A percentile compares a stretch with the other conserved stretches of the same genome.
phyloP scores from a whole-genome alignment of 2,113 vertebrate genomes.

The Paratilapia polleni region DNA sequence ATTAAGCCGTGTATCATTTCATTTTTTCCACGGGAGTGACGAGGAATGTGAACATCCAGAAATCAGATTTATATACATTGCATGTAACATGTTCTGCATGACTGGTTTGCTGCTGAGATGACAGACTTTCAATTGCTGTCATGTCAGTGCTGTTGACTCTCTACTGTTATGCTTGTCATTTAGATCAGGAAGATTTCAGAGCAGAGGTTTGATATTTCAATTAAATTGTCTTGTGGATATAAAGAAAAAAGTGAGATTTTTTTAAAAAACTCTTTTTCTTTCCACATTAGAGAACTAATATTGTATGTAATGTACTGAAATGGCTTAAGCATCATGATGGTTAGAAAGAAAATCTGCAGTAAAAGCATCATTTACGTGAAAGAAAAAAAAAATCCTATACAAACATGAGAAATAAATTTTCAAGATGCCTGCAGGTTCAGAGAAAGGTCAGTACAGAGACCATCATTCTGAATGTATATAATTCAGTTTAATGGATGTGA shows the following conservation, averaged over 20 bases:
- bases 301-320: slow-evolving; percentile 24
- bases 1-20: background rate
- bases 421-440: background rate
- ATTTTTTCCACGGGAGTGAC: background rate
- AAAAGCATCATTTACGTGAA: background rate
- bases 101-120: background rate
- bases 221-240: background rate
- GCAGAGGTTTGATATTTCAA: background rate
- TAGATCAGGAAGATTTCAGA: background rate
- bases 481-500: background rate
- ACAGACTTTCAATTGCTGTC: slow-evolving; percentile 8
- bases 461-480: background rate
- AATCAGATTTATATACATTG: slow-evolving; percentile 9
- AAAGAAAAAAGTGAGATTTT: background rate
- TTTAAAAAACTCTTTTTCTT: background rate
- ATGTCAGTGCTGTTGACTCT: background rate
- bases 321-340: slow-evolving; percentile 9
- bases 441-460: background rate
- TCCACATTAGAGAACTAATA: background rate
- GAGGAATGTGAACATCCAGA: background rate
- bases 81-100: background rate
- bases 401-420: background rate
- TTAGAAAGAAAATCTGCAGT: background rate
- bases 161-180: background rate
- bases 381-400: rapidly evolving